Conservation (phyloP, 2,797 vertebrate genomes). For the Parambassis ranga region DNA sequence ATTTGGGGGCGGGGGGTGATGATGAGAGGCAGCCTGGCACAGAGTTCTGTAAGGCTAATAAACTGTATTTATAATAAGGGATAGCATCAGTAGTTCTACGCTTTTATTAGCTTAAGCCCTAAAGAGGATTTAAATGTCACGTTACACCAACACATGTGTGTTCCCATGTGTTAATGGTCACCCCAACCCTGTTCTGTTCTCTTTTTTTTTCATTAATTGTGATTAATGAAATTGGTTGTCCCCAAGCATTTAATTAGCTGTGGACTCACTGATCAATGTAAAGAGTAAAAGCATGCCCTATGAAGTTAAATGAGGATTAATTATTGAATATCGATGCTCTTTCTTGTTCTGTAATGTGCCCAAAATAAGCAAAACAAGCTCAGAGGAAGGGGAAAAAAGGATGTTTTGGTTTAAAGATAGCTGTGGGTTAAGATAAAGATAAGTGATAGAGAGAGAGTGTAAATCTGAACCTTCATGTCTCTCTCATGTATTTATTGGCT, state of each 20-base stretch:
- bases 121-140: conserved; percentile 14
- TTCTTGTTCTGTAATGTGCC: conserved; percentile 48
- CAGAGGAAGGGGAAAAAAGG: conserved; percentile 29
- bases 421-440: conserved; percentile 53
- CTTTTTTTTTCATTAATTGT: conserved; percentile 42
- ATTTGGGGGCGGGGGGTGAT: not conserved
- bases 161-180: conserved; percentile 11
- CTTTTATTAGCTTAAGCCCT: conserved; percentile 17
- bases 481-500: conserved; percentile 29
- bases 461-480: conserved; percentile 24
- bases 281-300: conserved; percentile 60
- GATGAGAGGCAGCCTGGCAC: not conserved
- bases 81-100: not conserved
- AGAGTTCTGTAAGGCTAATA: not conserved
- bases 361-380: conserved; percentile 55
- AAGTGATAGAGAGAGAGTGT: conserved; percentile 11
- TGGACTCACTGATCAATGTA: conserved; percentile 65
- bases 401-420: conserved; percentile 52
- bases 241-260: conserved; percentile 70
- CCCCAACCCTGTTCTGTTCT: conserved; percentile 13
- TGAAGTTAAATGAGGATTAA: conserved; percentile 78
- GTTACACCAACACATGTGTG: not conserved
- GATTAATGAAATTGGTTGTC: too few species aligned
- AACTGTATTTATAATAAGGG: not conserved
- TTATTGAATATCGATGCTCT: conserved; percentile 69